Conservation (phyloP, 2,888 invertebrate species). For the Petrophora chlorosata region DNA sequence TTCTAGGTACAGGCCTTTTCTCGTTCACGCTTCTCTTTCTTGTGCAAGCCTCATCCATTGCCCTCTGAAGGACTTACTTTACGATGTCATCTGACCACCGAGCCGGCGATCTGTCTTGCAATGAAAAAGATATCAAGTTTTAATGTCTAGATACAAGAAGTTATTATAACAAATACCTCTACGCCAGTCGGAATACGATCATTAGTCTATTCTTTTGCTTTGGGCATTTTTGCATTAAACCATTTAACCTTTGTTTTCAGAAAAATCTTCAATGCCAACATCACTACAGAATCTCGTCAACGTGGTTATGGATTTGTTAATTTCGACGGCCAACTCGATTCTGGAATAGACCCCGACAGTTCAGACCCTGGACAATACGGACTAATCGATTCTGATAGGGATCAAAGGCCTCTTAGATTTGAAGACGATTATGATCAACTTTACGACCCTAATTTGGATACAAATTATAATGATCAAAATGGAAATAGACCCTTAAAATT, state of each 20-base stretch:
- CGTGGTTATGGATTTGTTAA: conserved; percentile 35
- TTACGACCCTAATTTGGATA: conserved; percentile 1
- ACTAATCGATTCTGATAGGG: conserved; percentile 7
- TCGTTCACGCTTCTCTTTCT: too few relatives aligned
- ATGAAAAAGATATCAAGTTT: too few relatives aligned
- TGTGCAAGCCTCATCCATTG: too few relatives aligned
- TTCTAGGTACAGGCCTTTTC: too few relatives aligned
- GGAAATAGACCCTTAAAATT: conserved; percentile 37
- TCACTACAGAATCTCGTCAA: conserved; percentile 28
- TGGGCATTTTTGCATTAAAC: too few relatives aligned
- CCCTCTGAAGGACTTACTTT: too few relatives aligned
- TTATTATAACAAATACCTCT: too few relatives aligned
- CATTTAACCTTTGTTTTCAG: conserved; percentile 38
- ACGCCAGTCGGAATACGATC: too few relatives aligned
- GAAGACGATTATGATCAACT: conserved; percentile 25
- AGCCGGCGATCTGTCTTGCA: too few relatives aligned
- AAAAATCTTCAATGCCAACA: conserved; percentile 40
- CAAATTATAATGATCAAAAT: conserved; percentile 8
- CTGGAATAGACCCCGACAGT: not conserved
- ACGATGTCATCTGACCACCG: too few relatives aligned
- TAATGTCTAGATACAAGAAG: too few relatives aligned
- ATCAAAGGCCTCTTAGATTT: conserved; percentile 22
- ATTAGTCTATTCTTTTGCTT: too few relatives aligned
- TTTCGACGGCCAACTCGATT: conserved; percentile 31
- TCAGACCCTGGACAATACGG: conserved; percentile 22